These are phyloP conservation scores for Brachionus rotundiformis DNA, from an alignment of 1,140 invertebrate genomes.

Conservation along the genomic window DNA sequence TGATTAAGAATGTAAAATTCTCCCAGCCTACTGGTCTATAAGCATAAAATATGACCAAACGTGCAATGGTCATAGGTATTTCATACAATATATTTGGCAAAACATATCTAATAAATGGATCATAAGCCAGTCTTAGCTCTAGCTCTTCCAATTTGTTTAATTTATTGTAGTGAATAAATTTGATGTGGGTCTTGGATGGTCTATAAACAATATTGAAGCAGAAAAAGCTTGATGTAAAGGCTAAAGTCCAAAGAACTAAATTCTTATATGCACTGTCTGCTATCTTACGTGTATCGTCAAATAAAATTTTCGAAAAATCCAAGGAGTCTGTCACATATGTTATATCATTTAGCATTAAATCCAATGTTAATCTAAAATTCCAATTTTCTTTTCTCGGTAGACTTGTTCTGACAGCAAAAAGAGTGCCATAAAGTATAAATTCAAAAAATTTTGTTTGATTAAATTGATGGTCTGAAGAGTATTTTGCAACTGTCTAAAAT, in stretches of 20 bases:
- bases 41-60: conserved; percentile 11
- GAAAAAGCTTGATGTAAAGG: conserved; percentile 28
- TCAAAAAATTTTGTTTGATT: conserved; percentile 47
- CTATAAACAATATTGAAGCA: conserved; percentile 26
- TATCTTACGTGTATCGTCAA: conserved; percentile 22
- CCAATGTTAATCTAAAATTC: conserved; percentile 25
- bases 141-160: conserved; percentile 34
- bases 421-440: conserved; percentile 15
- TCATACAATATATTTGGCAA: conserved; percentile 36
- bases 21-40: conserved; percentile 36
- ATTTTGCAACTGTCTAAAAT: conserved; percentile 31
- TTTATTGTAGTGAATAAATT: not conserved
- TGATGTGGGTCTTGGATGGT: not conserved
- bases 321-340: conserved; percentile 28
- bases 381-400: conserved; percentile 23
- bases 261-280: conserved; percentile 14
- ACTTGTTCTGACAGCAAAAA: conserved; percentile 16
- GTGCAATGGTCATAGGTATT: conserved; percentile 22
- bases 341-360: conserved; percentile 34
- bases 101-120: conserved; percentile 23
- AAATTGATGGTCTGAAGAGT: conserved; percentile 33
- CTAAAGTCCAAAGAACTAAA: conserved; percentile 22
- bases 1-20: conserved; percentile 32
- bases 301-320: conserved; percentile 37
- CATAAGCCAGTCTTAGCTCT: not conserved